phyloP scores from a whole-genome alignment of 2,113 vertebrate species.

The Odocoileus hemionus region DNA sequence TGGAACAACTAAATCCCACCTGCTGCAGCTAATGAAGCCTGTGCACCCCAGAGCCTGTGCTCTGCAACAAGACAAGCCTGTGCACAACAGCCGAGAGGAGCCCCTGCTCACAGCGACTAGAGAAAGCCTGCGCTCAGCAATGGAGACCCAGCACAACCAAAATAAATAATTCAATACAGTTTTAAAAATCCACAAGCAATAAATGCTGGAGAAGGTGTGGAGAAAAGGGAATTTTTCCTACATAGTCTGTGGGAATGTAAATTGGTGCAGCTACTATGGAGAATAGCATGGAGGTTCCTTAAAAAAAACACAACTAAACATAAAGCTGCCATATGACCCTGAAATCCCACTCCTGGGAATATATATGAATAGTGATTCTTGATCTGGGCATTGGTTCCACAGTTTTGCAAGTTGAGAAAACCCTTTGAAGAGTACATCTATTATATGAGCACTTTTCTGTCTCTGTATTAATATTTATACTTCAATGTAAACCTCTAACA shows the following conservation, averaged over 20 bases:
- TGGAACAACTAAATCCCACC: not conserved
- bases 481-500: not conserved
- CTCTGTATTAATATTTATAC: not conserved
- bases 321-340: not conserved
- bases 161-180: not conserved
- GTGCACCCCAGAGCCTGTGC: not conserved
- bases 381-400: not conserved
- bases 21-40: not conserved
- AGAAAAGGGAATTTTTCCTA: not conserved
- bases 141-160: not conserved
- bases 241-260: not conserved
- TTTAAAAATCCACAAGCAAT: not conserved
- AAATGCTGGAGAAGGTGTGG: not conserved
- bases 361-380: not conserved
- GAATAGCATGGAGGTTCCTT: not conserved
- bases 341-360: not conserved
- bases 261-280: not conserved
- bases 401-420: not conserved
- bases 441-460: not conserved
- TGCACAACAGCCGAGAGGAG: rapidly evolving
- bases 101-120: not conserved
- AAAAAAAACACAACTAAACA: not conserved
- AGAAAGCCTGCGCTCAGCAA: not conserved
- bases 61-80: rapidly evolving
- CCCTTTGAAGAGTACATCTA: not conserved